Evolutionary conservation across 2,888 invertebrate genomes (phyloP), one percentile per base, ranked within the genome.

Genomic region (Rapana venosa): DNA sequence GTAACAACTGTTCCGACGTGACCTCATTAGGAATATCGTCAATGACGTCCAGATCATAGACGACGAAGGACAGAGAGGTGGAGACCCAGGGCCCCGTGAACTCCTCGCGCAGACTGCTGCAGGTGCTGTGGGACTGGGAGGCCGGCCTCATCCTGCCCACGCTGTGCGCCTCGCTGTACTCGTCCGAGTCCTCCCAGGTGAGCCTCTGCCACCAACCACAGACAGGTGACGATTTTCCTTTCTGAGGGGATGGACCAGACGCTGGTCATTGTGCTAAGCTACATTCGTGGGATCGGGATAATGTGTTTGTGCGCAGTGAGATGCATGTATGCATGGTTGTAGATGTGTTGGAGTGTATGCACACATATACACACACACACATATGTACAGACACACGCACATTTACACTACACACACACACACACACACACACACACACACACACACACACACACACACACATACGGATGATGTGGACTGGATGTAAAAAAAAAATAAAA

Each of bases 1-100:
- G 8, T 47, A 47, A 47, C 47, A 47, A 47, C n/a, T n/a, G n/a
- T 47, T 47, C 47, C 2, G 8, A 47, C 47, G 13, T 56, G 8
- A 85, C 89, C 89, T 89, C 89, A 6, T 89, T 35, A 13, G 89
- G 89, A 56, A 89, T 85, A n/a, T 89, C 89, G n/a, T 89, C 85
- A 22, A 89, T 89, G 74, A 89, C 83, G 30, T 89, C 89, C 47
- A 89, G 89, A 70, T 89, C 89, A 32, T 89, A 89, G 47, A 89
- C 89, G 47, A 89, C 70, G 35, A 89, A 89, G 70, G 89, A 85
- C 56, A 74, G 77, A 36, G 89, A 89, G 47, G 89, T 89, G 85
- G 89, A 89, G 32, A 89, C 89, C 89, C 89, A 89, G 58, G 89
- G 89, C 0, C 89, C 89, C 15, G 66, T 84, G 36, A 89, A 66